Percentiles rank a stretch among this genome's conserved stretches.
Evolutionary conservation across 1,140 invertebrate species (phyloP).

Genomic region (Listronotus oregonensis): DNA sequence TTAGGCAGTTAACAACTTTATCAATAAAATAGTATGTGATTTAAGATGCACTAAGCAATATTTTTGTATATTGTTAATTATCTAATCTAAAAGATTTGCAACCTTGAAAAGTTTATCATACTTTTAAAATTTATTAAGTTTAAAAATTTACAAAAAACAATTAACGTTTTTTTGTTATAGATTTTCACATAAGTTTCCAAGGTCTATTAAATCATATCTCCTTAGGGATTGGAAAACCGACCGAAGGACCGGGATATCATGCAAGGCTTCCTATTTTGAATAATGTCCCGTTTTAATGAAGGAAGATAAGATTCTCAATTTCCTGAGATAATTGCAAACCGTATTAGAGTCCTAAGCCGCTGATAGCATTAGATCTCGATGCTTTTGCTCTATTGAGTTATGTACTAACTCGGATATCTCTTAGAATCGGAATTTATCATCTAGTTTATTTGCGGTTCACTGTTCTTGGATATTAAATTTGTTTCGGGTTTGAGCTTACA

Average conservation of each 20-base stretch:
- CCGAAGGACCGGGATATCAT: conserved; percentile 21
- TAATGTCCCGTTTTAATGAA: conserved; percentile 46
- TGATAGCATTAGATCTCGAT: conserved; percentile 39
- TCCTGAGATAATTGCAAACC: conserved; percentile 48
- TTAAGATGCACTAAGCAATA: too few species aligned
- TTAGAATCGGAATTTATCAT: conserved; percentile 11
- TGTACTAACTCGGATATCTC: conserved; percentile 17
- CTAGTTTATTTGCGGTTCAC: not conserved
- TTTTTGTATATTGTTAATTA: too few species aligned
- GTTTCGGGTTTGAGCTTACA: not conserved
- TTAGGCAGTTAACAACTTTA: too few species aligned
- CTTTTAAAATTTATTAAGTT: too few species aligned
- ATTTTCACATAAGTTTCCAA: not conserved
- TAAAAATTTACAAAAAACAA: too few species aligned
- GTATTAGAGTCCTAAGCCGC: conserved; percentile 40
- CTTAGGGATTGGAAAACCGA: conserved; percentile 5
- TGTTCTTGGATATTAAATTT: not conserved
- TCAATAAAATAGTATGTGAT: too few species aligned
- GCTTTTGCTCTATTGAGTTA: conserved; percentile 41
- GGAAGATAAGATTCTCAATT: conserved; percentile 49
- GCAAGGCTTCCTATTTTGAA: conserved; percentile 44
- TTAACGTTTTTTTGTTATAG: not conserved
- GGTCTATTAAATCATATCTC: conserved; percentile 13
- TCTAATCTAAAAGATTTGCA: too few species aligned
- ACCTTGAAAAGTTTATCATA: too few species aligned